phyloP scores from a whole-genome alignment of 2,113 vertebrate genomes.

The Clupea harengus region DNA sequence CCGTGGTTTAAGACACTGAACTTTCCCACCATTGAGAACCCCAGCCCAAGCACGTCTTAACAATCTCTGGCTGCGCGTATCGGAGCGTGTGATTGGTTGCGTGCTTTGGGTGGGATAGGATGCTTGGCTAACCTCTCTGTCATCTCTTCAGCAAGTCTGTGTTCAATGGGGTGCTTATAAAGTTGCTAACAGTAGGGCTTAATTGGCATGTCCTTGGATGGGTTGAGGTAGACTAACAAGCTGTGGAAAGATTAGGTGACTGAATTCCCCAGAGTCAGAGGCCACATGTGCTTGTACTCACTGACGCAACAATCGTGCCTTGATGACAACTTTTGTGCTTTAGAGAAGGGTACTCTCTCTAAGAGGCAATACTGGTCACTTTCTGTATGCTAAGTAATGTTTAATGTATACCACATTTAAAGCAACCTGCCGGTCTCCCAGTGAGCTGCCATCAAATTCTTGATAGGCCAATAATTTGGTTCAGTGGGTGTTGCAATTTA shows the following conservation, averaged over 20 bases:
- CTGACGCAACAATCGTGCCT: background rate
- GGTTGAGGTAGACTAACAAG: slow-evolving; percentile 25
- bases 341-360: background rate
- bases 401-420: background rate
- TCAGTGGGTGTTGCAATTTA: background rate
- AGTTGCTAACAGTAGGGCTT: background rate
- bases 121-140: slow-evolving; percentile 8
- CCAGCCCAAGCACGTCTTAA: background rate
- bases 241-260: background rate
- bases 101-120: background rate
- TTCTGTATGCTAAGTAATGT: background rate
- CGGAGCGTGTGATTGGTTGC: background rate
- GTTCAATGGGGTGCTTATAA: background rate
- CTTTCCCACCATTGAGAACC: background rate
- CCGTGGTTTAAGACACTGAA: background rate
- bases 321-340: background rate
- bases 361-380: background rate
- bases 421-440: background rate
- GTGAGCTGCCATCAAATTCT: background rate
- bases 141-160: background rate
- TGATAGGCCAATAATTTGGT: background rate
- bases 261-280: background rate
- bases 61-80: background rate
- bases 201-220: slow-evolving; percentile 24
- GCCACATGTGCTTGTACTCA: background rate